These are phyloP conservation scores for Astyanax mexicanus DNA, from an alignment of 2,797 vertebrate genomes.

Conservation along the genomic window DNA sequence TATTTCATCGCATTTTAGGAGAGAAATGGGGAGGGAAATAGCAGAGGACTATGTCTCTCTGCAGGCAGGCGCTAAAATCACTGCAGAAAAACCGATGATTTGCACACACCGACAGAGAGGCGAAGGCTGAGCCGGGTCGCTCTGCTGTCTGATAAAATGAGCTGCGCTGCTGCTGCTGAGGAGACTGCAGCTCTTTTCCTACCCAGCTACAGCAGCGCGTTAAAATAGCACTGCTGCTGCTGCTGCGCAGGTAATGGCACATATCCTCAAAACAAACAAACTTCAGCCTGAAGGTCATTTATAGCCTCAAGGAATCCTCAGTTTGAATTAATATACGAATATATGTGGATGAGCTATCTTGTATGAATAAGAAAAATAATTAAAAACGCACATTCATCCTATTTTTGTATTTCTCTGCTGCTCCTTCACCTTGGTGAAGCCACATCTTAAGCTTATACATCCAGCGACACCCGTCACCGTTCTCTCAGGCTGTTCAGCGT, in stretches of 20 bases:
- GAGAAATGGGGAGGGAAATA: background rate
- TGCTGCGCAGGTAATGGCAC: background rate
- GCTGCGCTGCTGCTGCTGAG: slow-evolving; percentile 25
- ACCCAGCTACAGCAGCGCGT: slow-evolving; percentile 19
- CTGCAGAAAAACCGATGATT: background rate
- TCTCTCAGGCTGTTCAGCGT: background rate
- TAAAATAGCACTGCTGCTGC: slow-evolving; percentile 19
- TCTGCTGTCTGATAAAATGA: background rate
- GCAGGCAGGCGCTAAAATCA: background rate
- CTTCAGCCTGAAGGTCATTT: background rate
- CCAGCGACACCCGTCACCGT: background rate
- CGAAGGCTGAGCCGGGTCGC: too few species aligned
- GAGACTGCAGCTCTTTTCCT: slow-evolving; percentile 13
- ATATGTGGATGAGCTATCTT: too few species aligned
- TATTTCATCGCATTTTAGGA: background rate
- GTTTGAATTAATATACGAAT: background rate
- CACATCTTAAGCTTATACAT: background rate
- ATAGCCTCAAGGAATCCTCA: background rate
- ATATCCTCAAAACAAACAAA: background rate
- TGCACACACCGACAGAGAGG: background rate
- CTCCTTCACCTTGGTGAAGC: background rate
- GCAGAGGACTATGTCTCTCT: background rate
- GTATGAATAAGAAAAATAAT: too few species aligned
- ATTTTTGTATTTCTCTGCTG: background rate
- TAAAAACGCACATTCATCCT: too few species aligned